Percentiles rank a stretch among this genome's conserved stretches.
phyloP scores from a whole-genome alignment of 2,797 vertebrate genomes.

The Artibeus lituratus region DNA sequence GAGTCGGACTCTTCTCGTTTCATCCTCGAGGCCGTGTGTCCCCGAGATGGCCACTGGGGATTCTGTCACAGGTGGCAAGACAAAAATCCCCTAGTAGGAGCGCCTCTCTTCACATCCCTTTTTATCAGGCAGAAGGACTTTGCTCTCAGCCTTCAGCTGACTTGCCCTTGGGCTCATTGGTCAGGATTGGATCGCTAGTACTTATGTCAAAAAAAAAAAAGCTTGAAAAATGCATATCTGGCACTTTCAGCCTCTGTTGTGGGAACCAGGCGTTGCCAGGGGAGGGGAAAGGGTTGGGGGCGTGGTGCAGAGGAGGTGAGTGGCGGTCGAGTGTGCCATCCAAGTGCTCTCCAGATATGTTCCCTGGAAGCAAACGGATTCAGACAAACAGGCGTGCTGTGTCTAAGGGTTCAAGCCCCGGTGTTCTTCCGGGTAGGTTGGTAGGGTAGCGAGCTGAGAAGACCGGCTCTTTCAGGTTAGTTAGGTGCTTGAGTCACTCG shows the following conservation, averaged over 20 bases:
- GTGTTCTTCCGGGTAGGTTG: neutral
- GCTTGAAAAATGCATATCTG: neutral
- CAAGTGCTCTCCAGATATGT: neutral
- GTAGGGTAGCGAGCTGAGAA: neutral
- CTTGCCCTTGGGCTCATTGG: neutral
- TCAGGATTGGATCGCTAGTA: neutral
- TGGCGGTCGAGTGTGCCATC: neutral
- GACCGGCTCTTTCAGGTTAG: rapidly evolving
- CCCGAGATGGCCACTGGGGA: neutral
- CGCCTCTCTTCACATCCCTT: neutral
- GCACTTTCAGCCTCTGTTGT: neutral
- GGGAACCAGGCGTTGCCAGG: neutral
- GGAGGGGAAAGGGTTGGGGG: neutral
- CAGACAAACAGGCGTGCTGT: neutral
- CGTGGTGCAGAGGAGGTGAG: neutral
- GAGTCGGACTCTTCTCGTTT: neutral
- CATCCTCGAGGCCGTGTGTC: rapidly evolving
- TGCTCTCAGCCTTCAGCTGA: neutral
- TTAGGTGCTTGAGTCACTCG: rapidly evolving
- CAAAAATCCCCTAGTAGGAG: neutral
- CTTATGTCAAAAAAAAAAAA: neutral
- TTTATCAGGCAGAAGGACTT: neutral
- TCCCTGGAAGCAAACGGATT: neutral
- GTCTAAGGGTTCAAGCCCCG: neutral
- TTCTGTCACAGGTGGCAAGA: neutral